Base-by-base conservation (phyloP, 2,113 vertebrate species). In the Chloropsis hardwickii region DNA sequence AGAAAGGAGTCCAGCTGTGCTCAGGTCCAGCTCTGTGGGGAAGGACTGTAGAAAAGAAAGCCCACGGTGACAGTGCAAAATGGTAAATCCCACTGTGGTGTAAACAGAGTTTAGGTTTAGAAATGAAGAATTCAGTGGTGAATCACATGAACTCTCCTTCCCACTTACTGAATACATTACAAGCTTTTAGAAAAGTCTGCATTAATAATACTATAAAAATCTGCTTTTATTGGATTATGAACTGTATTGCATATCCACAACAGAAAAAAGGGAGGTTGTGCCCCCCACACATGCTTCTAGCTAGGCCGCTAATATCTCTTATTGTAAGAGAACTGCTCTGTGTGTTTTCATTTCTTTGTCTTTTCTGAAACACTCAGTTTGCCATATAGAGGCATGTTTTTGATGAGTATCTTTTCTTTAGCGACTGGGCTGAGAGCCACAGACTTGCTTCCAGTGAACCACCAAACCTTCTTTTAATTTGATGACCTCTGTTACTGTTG, bases 311-410 rank as follows among this genome's bases (percentile, higher is more conserved):
- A 53, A 45, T 69, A 56, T 7, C 15, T 40, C 24, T 5, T 74
- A 50, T 28, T 74, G 24, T 76, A 54, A 82, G 66, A 61, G 18
- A 90, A 62, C 33, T 82, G 70, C 24, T 90, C 74, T 47, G 74
- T 42, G 29, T 85, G 14, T 73, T 85, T 91, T 91, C 18, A 65
- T 37, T 76, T 67, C 39, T 73, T 77, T 15, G 57, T 65, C 70
- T 88, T 90, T 85, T 85, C 87, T 86, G 74, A 90, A 92, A 61
- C 45, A 64, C 28, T 4, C 50, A 51, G 56, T 42, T 61, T 39
- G 60, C 79, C 95, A 95, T 94, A 96, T 94, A 94, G 90, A 96
- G 90, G 58, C 90, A 83, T 95, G 93, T 39, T 95, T 94, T 60
- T 70, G 21, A 72, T 86, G 66, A 90, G 64, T 91, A 67, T 85